Evolutionary conservation across 2,797 vertebrate species (phyloP).

Genomic region (Gouania willdenowi): DNA sequence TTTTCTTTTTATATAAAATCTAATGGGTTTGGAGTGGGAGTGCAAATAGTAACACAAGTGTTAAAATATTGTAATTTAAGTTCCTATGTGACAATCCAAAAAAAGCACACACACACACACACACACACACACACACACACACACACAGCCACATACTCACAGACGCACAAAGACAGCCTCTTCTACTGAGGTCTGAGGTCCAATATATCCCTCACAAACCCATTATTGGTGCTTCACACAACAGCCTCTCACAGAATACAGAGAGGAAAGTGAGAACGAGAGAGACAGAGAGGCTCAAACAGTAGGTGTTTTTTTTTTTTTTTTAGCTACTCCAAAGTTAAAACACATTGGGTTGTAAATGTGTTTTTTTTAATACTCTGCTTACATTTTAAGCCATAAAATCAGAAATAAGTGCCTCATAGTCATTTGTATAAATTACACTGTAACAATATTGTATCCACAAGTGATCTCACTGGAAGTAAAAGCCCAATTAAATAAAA

Average conservation of each 20-base stretch:
- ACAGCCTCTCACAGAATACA: slow-evolving; percentile 58
- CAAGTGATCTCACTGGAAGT: no score
- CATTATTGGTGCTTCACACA: slow-evolving; percentile 73
- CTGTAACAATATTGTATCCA: no score
- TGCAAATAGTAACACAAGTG: slow-evolving; percentile 60
- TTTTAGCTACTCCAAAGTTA: slow-evolving; percentile 40
- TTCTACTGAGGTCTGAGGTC: slow-evolving; percentile 62
- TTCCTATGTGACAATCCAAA: slow-evolving; percentile 65
- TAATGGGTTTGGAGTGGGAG: slow-evolving; percentile 74
- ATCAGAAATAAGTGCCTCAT: slow-evolving; percentile 3
- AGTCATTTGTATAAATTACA: slow-evolving; percentile 8
- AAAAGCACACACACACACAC: slow-evolving; percentile 45
- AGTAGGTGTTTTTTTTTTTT: slow-evolving; percentile 42
- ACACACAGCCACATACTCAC: slow-evolving; percentile 28
- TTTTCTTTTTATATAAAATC: slow-evolving; percentile 67
- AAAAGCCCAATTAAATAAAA: no score
- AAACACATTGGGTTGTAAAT: slow-evolving; percentile 33
- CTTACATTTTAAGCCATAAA: no score
- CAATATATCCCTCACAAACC: slow-evolving; percentile 68
- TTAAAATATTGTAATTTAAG: slow-evolving; percentile 58
- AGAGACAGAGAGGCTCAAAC: slow-evolving; percentile 30
- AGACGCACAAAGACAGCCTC: no score
- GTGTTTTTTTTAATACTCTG: slow-evolving; percentile 4
- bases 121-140: slow-evolving; percentile 13
- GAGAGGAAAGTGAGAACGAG: slow-evolving; percentile 49